Base-by-base conservation (phyloP, 2,888 invertebrate genomes). In the Drosophila recens region DNA sequence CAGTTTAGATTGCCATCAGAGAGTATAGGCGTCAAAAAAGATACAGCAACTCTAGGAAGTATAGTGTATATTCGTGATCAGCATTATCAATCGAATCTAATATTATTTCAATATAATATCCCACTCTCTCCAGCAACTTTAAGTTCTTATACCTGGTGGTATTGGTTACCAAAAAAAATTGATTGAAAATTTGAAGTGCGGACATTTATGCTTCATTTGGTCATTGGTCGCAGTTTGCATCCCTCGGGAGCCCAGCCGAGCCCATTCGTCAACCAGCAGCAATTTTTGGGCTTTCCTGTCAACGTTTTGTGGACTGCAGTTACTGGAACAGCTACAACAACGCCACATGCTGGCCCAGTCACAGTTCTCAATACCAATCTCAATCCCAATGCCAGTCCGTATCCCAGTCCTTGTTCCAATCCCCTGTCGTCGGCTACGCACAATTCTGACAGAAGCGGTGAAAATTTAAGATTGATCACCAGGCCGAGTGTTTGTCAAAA, bases 401-500 rank as follows among this genome's bases (percentile, higher is more conserved):
- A 13, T 75, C 38, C 51, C 59, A 42, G 30, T 59, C 23, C 58
- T 58, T 27, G 20, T 72, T 30, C 49, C 69, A 38, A 40, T 73
- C 79, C 79, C 79, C 67, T 87, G 87, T 87, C 87, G 82, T 87
- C 85, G 70, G 49, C 82, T 76, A 81, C 82, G 88, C 79, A 82
- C 79, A 88, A 67, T 90, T 90, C 90, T 92, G 92, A 92, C 92
- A 92, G 90, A 89, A 90, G 91, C 91, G 92, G 92, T 91, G 92
- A 92, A 92, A 92, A 92, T 92, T 91, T 90, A 91, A 92, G 92
- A 92, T 92, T 92, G 93, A 92, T 92, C 92, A 92, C 91, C 87
- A 72, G 73, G 52, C 77, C 79, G 87, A 90, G 90, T 84, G 87
- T 89, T 82, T 78, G 66, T 67, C 59, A 71, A 82, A 85, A 84